Conservation (phyloP, 1,140 invertebrate genomes). For the Cydia strobilella region DNA sequence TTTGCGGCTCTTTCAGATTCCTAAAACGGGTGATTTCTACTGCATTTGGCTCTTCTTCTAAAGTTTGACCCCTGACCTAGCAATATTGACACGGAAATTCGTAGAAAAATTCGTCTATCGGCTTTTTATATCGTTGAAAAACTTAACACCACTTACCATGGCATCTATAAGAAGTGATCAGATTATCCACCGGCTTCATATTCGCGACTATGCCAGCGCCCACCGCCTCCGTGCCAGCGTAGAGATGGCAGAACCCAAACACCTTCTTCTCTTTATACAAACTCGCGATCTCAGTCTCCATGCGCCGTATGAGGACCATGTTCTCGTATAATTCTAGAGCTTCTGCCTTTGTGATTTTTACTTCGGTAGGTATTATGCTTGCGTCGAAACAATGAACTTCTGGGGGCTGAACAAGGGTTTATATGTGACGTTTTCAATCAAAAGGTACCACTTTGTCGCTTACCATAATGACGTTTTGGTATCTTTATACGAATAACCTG, state of each 20-base stretch:
- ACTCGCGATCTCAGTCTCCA: slow-evolving; percentile 94
- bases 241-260: slow-evolving; percentile 96
- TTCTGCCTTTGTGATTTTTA: slow-evolving; percentile 87
- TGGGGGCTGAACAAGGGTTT: not conserved
- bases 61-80: too few relatives aligned
- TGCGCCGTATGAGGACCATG: slow-evolving; percentile 91
- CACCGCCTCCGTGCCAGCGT: slow-evolving; percentile 91
- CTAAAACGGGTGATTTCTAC: too few relatives aligned
- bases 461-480: too few relatives aligned
- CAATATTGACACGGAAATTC: too few relatives aligned
- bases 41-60: too few relatives aligned
- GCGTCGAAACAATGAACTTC: slow-evolving; percentile 7
- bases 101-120: too few relatives aligned
- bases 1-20: too few relatives aligned
- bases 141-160: slow-evolving; percentile 81
- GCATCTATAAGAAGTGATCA: slow-evolving; percentile 86
- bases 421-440: too few relatives aligned
- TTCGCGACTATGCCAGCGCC: slow-evolving; percentile 82
- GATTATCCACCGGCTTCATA: slow-evolving; percentile 82
- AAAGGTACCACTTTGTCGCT: too few relatives aligned
- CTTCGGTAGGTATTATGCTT: slow-evolving; percentile 76
- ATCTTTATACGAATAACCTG: too few relatives aligned
- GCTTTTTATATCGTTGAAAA: too few relatives aligned
- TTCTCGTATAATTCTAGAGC: slow-evolving; percentile 87
- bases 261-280: slow-evolving; percentile 96